phyloP scores from a whole-genome alignment of 2,113 vertebrate genomes.

The Grus americana region DNA sequence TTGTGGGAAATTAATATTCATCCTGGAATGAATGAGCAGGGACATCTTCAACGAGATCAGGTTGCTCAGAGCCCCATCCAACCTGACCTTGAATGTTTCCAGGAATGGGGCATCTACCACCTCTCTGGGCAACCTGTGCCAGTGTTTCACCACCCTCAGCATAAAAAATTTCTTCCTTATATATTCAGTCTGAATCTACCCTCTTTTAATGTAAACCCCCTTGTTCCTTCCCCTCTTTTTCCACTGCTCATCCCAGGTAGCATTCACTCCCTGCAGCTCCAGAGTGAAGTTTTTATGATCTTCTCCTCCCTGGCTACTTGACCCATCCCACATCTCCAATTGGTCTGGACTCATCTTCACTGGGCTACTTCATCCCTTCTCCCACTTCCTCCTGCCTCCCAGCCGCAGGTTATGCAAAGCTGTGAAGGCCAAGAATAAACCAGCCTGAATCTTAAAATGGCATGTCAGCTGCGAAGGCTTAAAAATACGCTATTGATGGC shows the following conservation, averaged over 20 bases:
- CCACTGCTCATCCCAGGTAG: background rate
- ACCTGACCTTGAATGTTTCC: no score
- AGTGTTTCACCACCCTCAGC: background rate
- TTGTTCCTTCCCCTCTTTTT: background rate
- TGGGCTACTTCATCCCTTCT: background rate
- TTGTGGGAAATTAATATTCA: background rate
- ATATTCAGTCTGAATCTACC: background rate
- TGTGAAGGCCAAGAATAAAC: background rate
- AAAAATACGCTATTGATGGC: background rate
- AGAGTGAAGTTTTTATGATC: background rate
- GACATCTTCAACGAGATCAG: background rate
- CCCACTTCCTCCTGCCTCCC: background rate
- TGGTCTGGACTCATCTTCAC: fast-evolving
- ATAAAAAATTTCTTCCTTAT: background rate
- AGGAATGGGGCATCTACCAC: background rate
- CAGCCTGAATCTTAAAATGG: background rate
- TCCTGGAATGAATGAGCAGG: background rate
- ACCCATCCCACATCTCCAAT: background rate
- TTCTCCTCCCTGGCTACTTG: background rate
- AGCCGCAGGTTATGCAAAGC: background rate
- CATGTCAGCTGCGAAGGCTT: background rate
- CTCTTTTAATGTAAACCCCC: background rate
- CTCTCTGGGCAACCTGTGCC: background rate
- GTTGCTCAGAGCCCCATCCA: background rate
- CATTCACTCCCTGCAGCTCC: background rate